Base-by-base conservation (phyloP, 2,888 invertebrate species). In the Rhodophaea formosa region DNA sequence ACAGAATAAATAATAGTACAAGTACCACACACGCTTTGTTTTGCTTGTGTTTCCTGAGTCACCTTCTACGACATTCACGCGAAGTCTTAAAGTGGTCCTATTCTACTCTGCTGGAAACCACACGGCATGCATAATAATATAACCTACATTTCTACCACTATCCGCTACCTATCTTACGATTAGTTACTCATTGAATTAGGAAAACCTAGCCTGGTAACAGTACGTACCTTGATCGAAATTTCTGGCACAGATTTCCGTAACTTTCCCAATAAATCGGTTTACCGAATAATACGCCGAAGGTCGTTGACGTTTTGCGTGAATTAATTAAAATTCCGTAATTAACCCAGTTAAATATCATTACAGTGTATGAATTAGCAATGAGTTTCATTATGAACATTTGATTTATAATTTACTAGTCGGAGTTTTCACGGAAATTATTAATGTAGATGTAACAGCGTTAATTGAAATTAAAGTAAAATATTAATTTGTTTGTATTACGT, bases 381-480 rank as follows among this genome's bases (percentile, higher is more conserved):
- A 51, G 51, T 51, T 51, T 51, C 51, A 35, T 51, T 35, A 51
- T 35, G 15, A 51, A 51, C 51, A 51, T 51, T 51, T 35, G 51
- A 51, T 51, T 51, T 51, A 51, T 51, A 51, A 51, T 51, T 51
- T 51, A 35, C 51, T 51, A 51, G 35, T 16, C 7, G 12, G 12
- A 51, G 35, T 51, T 32, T 8, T 17, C 35, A 12, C 35, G 39
- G 35, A 51, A 51, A 51, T 51, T 16, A 10, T 16, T 7, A 51
- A 16, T 35, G 32, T 35, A 51, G 35, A 51, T 30, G 35, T 35
- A 45, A 3, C 44, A 45, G 16, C 17, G 44, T 45, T 45, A 45
- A 45, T 45, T 45, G 8, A 45, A 45, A 45, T 45, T 45, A 16
- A 45, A 45, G 32, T 51, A 8, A 16, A 29, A 29, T 29, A 3